Evolutionary conservation across 1,140 invertebrate species (phyloP), one percentile per base, ranked within the genome.

Genomic region (Chionoecetes opilio): DNA sequence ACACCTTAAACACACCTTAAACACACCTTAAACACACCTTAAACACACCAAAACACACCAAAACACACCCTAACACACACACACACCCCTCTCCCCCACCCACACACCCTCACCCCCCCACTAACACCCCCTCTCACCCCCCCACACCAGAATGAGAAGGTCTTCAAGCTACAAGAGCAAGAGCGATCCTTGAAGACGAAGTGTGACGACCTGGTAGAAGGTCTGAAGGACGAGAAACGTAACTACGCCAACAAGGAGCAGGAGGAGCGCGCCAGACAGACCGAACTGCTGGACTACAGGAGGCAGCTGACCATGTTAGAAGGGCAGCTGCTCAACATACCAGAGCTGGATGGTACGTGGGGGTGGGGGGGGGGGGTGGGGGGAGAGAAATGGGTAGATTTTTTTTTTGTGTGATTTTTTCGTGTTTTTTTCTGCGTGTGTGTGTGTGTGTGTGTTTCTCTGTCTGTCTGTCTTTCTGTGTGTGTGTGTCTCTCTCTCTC

Each of bases 181-280:
- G 38, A 41, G 38, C 38, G 93, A 94, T 97, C 14, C 94, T 97
- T 94, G 97, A 97, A 14, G 41, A 96, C 26, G 93, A 84, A 46
- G 82, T 87, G 46, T 35, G 95, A 75, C 32, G 14, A 85, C 37
- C 29, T 37, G 5, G 86, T 14, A 9, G 93, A 93, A 21, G 6
- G 17, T 0, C 26, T 82, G 32, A 41, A 90, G 31, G 93, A 89
- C 29, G 63, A 29, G 34, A 26, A 6, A 2, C n/a, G 75, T n/a
- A 35, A 38, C 6, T 89, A 31, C 2, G 21, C 31, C 8, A 63
- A 29, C 2, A 75, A 82, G 38, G 75, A 89, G n/a, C 3, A 37
- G 41, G 93, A 82, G 29, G 46, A 89, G 37, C 38, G 90, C 11
- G 82, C 89, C 53, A 32, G 88, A 9, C 17, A 41, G 84, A 88